Evolutionary conservation across 2,888 invertebrate genomes (phyloP).

Genomic region (Diachrysia chrysitis): DNA sequence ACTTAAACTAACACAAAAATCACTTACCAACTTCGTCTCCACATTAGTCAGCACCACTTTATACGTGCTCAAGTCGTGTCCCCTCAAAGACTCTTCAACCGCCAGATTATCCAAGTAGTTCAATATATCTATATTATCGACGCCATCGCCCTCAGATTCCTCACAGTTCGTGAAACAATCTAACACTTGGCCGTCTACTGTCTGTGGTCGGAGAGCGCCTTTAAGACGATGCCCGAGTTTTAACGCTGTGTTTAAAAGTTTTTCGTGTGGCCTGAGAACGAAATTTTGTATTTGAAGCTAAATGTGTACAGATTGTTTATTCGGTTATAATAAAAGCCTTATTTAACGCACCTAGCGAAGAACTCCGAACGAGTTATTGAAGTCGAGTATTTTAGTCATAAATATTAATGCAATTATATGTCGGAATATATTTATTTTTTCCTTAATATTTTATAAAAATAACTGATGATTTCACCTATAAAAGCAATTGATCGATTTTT

Average conservation of each 20-base stretch:
- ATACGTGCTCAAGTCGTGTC: constrained; percentile 78
- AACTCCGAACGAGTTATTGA: too few relatives aligned
- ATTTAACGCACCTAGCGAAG: too few relatives aligned
- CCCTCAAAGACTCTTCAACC: constrained; percentile 78
- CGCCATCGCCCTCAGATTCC: constrained; percentile 67
- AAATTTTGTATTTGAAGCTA: neutral
- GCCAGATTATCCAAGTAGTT: constrained; percentile 82
- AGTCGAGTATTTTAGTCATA: too few relatives aligned
- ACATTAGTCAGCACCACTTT: constrained; percentile 84
- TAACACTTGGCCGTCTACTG: constrained; percentile 85
- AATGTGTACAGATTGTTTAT: too few relatives aligned
- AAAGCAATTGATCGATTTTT: too few relatives aligned
- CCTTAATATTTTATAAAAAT: too few relatives aligned
- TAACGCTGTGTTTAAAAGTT: constrained; percentile 68
- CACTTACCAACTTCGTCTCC: constrained; percentile 80
- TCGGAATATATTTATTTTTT: too few relatives aligned
- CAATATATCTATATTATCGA: constrained; percentile 79
- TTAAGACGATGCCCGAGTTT: constrained; percentile 90
- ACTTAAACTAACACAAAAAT: neutral
- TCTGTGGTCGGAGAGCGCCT: constrained; percentile 89
- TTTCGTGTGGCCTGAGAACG: constrained; percentile 76
- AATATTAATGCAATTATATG: too few relatives aligned
- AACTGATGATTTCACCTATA: too few relatives aligned
- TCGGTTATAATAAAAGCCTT: too few relatives aligned
- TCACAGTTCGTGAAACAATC: constrained; percentile 73